A percentile compares a stretch with the other conserved stretches of the same genome.
phyloP scores from a whole-genome alignment of 2,797 vertebrate species.

The Enoplosus armatus region DNA sequence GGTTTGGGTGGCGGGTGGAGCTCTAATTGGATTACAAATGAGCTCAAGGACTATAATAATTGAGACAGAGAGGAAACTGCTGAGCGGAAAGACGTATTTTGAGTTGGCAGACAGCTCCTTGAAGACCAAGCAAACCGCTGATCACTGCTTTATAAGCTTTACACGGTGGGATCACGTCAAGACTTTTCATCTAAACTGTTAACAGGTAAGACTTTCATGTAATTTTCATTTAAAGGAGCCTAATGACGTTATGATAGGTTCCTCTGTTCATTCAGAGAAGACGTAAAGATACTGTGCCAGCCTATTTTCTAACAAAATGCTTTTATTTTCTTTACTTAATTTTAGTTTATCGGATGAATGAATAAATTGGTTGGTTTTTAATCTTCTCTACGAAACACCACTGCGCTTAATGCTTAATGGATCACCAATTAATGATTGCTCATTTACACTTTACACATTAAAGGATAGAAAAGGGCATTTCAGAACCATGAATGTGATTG shows the following conservation, averaged over 20 bases:
- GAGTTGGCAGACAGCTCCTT: not conserved
- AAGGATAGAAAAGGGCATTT: no score
- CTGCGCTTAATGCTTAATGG: no score
- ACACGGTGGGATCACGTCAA: conserved; percentile 3
- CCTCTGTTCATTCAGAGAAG: not conserved
- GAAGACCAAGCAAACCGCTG: not conserved
- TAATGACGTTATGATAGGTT: not conserved
- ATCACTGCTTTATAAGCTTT: not conserved
- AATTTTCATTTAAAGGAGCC: not conserved
- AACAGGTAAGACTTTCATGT: conserved; percentile 34
- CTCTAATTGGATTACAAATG: conserved; percentile 52
- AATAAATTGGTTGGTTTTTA: not conserved
- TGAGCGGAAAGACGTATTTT: not conserved
- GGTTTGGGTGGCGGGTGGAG: conserved; percentile 47
- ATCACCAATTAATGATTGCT: no score
- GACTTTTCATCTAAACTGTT: not conserved
- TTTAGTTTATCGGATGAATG: not conserved
- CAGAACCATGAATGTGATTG: no score
- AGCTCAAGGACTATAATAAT: conserved; percentile 52
- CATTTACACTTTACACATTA: no score
- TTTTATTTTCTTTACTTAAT: not conserved
- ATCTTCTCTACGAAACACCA: not conserved
- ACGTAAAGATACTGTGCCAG: not conserved
- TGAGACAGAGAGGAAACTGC: conserved; percentile 17
- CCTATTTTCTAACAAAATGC: not conserved